Conservation (phyloP, 2,113 vertebrate genomes). For the Myrmophylax atrothorax region DNA sequence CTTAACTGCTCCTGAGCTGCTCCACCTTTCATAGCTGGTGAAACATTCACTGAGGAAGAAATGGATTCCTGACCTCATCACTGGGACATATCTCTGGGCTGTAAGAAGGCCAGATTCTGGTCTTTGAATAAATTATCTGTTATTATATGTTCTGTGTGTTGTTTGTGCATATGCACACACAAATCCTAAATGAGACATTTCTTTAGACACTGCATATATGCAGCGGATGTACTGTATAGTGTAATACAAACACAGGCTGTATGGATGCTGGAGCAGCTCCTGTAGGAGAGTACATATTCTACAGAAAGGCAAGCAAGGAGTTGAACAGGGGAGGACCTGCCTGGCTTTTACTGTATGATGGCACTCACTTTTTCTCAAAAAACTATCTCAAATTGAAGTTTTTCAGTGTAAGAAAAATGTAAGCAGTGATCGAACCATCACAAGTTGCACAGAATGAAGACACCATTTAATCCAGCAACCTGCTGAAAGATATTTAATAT, state of each 20-base stretch:
- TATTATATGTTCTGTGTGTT: not conserved
- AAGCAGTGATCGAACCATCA: not conserved
- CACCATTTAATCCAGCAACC: not conserved
- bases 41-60: not conserved
- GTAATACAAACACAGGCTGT: not conserved
- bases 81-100: not conserved
- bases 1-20: not conserved
- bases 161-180: not conserved
- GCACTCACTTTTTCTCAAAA: not conserved
- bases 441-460: not conserved
- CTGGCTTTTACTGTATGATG: not conserved
- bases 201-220: not conserved
- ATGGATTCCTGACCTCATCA: not conserved
- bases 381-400: not conserved
- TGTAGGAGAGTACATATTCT: not conserved
- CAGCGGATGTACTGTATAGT: accelerated
- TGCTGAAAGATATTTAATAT: not conserved
- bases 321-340: not conserved
- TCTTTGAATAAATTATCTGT: not conserved
- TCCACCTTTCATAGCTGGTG: not conserved
- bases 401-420: not conserved
- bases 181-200: not conserved
- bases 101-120: not conserved
- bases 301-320: not conserved
- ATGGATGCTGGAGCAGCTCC: not conserved